Percentiles rank a stretch among this genome's conserved stretches.
These are phyloP conservation scores for Danio aesculapii DNA, from an alignment of 2,797 vertebrate species.

Conservation along the genomic window DNA sequence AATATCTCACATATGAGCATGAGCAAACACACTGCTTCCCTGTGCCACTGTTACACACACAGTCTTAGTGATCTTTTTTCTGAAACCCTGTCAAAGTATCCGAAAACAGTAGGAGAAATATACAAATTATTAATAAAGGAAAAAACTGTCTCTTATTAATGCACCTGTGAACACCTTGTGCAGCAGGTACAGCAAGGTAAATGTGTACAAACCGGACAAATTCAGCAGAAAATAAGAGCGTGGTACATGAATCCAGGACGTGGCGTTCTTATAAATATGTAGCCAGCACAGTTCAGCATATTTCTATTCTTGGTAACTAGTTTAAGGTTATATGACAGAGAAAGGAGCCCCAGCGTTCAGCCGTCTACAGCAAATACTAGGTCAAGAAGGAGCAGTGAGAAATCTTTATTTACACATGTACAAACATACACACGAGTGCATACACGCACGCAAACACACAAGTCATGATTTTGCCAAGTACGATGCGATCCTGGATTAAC, in stretches of 20 bases:
- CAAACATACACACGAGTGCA: too few species aligned
- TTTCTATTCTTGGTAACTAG: conserved; percentile 52
- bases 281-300: conserved; percentile 39
- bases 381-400: conserved; percentile 13
- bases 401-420: background rate
- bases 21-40: background rate
- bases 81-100: too few species aligned
- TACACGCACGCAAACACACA: too few species aligned
- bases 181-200: background rate
- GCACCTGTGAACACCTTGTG: background rate
- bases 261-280: conserved; percentile 23
- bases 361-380: conserved; percentile 22
- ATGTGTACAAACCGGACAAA: conserved; percentile 13
- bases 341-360: conserved; percentile 22
- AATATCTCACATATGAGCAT: too few species aligned
- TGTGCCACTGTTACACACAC: too few species aligned
- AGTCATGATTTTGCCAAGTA: too few species aligned
- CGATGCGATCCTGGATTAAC: too few species aligned
- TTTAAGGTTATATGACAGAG: conserved; percentile 43
- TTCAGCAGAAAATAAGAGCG: conserved; percentile 29
- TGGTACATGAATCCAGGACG: conserved; percentile 23
- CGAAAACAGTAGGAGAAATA: too few species aligned
- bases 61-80: too few species aligned
- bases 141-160: background rate
- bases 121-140: background rate